Percentiles rank a stretch among this genome's conserved stretches.
Evolutionary conservation across 2,888 invertebrate genomes (phyloP).

Genomic region (Cerastis rubricosa): DNA sequence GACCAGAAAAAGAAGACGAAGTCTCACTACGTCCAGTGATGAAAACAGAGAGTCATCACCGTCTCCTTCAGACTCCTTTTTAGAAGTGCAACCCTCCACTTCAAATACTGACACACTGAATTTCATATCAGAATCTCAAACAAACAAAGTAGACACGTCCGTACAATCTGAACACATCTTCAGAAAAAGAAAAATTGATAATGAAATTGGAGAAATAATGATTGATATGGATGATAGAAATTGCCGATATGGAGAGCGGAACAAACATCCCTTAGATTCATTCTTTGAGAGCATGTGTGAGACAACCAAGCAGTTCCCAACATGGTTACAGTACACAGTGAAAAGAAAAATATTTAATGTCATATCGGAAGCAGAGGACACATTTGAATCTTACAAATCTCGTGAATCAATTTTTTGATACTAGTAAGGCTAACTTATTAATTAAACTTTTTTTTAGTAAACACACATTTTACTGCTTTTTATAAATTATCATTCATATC

Average conservation of each 20-base stretch:
- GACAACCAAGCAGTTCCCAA: conserved; percentile 66
- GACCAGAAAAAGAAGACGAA: conserved; percentile 57
- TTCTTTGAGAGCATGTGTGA: conserved; percentile 70
- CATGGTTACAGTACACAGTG: conserved; percentile 65
- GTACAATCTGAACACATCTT: conserved; percentile 53
- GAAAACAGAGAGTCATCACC: conserved; percentile 60
- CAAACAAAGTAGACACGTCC: conserved; percentile 52
- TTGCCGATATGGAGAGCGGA: conserved; percentile 42
- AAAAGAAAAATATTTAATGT: conserved; percentile 68
- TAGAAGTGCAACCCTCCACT: conserved; percentile 63
- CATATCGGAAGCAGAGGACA: conserved; percentile 66
- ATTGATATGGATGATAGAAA: conserved; percentile 65
- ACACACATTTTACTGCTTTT: background rate
- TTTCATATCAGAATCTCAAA: conserved; percentile 56
- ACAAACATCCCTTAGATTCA: conserved; percentile 63
- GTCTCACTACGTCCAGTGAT: conserved; percentile 52
- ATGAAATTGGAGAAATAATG: conserved; percentile 66
- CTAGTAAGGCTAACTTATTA: conserved; percentile 9
- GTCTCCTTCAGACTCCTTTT: conserved; percentile 63
- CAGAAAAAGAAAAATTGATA: conserved; percentile 64
- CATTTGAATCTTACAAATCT: conserved; percentile 67
- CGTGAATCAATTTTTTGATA: conserved; percentile 63
- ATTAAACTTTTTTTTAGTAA: conserved; percentile 36
- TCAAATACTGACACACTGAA: conserved; percentile 58
- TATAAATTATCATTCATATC: background rate